Evolutionary conservation across 2,888 invertebrate species (phyloP).

Genomic region (Oeneis ivallda): DNA sequence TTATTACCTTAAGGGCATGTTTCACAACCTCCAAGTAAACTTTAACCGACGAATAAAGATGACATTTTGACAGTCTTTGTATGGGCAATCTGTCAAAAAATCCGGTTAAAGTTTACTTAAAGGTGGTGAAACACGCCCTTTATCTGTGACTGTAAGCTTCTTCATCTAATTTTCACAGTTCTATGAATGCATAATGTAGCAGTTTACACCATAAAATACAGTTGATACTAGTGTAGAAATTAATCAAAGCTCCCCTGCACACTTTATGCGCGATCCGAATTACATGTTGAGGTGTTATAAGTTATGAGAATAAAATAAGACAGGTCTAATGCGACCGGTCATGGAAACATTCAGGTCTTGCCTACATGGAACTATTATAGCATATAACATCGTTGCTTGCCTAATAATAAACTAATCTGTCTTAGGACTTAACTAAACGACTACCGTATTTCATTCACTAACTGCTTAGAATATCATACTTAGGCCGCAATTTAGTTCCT

Average conservation of each 20-base stretch:
- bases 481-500: constrained; percentile 18
- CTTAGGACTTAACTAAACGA: constrained; percentile 27
- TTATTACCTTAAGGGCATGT: no score
- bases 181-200: neutral
- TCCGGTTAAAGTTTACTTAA: no score
- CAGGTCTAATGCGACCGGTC: constrained; percentile 24
- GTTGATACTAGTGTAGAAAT: constrained; percentile 1
- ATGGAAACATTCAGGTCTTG: constrained; percentile 22
- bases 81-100: no score
- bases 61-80: no score
- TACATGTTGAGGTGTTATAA: constrained; percentile 30
- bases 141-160: no score
- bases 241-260: constrained; percentile 7
- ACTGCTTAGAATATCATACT: constrained; percentile 21
- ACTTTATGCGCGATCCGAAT: constrained; percentile 16
- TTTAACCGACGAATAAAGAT: no score
- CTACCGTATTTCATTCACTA: constrained; percentile 29
- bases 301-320: constrained; percentile 33
- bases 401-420: constrained; percentile 33
- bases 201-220: neutral
- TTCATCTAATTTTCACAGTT: neutral
- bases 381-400: no score
- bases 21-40: no score
- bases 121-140: no score
- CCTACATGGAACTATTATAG: no score